Conservation (phyloP, 2,888 invertebrate species). For the Stenchaetothrips biformis region DNA sequence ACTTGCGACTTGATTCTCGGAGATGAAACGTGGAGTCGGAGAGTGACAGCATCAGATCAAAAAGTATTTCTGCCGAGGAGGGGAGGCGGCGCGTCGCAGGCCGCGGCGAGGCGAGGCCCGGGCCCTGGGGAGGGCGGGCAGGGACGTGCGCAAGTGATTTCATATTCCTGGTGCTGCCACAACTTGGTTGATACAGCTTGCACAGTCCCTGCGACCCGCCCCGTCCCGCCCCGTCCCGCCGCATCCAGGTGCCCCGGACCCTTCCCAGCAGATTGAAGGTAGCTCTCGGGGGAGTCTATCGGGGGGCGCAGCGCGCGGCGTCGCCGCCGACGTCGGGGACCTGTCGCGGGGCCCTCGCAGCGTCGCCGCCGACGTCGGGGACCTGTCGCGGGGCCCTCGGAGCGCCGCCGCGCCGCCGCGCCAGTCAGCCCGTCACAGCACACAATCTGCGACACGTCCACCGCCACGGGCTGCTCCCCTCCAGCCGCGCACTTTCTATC, state of each 20-base stretch:
- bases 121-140: background rate
- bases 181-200: background rate
- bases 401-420: too few relatives aligned
- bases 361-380: too few relatives aligned
- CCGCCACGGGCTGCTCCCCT: too few relatives aligned
- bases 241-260: background rate
- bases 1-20: conserved; percentile 9
- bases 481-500: too few relatives aligned
- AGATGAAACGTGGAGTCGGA: background rate
- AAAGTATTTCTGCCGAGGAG: background rate
- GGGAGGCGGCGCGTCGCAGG: background rate
- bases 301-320: too few relatives aligned
- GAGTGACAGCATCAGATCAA: conserved; percentile 14
- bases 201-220: background rate
- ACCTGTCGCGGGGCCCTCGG: too few relatives aligned
- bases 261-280: too few relatives aligned
- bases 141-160: background rate
- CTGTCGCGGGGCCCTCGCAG: too few relatives aligned
- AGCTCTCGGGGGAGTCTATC: too few relatives aligned
- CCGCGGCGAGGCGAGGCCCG: background rate
- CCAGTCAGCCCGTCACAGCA: too few relatives aligned
- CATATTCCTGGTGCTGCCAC: background rate
- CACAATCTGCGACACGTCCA: too few relatives aligned
- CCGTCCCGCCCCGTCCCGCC: background rate
- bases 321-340: too few relatives aligned